Percentiles rank a stretch among this genome's conserved stretches.
phyloP scores from a whole-genome alignment of 1,140 invertebrate genomes.

The Xylocopa sonorina region DNA sequence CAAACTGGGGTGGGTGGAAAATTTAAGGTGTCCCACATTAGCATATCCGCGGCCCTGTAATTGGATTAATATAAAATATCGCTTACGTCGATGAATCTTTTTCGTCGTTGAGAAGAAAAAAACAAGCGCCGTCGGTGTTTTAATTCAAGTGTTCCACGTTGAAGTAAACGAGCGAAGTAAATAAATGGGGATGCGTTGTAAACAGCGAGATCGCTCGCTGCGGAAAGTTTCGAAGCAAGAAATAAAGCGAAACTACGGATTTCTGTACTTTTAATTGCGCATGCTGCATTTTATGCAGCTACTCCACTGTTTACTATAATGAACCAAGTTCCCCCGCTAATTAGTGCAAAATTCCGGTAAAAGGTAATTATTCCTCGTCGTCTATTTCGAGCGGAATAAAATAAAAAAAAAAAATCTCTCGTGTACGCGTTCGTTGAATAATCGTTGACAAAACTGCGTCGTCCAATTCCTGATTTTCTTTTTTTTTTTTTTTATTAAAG shows the following conservation, averaged over 20 bases:
- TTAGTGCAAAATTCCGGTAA: neutral
- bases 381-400: neutral
- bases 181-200: neutral
- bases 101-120: too few species aligned
- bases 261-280: conserved; percentile 14
- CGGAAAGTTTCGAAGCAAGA: neutral
- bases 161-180: neutral
- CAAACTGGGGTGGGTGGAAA: neutral
- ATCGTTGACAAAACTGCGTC: too few species aligned
- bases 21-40: neutral
- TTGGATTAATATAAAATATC: neutral
- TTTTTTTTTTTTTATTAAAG: too few species aligned
- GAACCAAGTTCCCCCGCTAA: conserved; percentile 6
- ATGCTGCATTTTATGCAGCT: conserved; percentile 3
- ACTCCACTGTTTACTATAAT: neutral
- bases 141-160: too few species aligned
- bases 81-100: too few species aligned
- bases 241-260: neutral
- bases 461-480: too few species aligned
- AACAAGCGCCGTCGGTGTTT: too few species aligned
- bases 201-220: neutral
- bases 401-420: neutral
- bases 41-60: too few species aligned
- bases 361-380: neutral
- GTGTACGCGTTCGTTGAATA: neutral